phyloP scores from a whole-genome alignment of 2,113 vertebrate species.

The Leptodactylus fuscus region DNA sequence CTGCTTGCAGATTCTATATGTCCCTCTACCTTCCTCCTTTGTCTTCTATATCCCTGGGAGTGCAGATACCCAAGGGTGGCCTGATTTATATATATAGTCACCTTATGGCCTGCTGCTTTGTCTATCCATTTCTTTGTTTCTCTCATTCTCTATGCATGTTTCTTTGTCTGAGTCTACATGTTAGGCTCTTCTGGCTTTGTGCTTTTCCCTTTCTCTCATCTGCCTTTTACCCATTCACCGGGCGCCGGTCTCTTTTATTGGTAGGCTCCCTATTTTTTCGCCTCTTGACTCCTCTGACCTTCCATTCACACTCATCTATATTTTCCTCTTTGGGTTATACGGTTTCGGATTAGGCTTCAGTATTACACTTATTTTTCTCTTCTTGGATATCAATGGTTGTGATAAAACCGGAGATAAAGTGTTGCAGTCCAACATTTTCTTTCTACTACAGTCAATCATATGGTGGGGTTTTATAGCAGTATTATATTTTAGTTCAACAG shows the following conservation, averaged over 20 bases:
- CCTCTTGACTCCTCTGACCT: constrained; percentile 55
- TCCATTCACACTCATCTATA: constrained; percentile 13
- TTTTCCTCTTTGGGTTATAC: constrained; percentile 22
- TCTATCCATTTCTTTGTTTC: constrained; percentile 55
- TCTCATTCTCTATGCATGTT: constrained; percentile 50
- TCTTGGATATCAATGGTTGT: background rate
- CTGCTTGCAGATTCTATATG: background rate
- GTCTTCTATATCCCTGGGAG: background rate
- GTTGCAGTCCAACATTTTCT: background rate
- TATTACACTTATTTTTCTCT: background rate
- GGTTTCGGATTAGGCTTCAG: background rate
- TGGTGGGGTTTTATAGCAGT: background rate
- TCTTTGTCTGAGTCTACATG: constrained; percentile 58
- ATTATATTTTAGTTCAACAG: constrained; percentile 11
- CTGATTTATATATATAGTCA: constrained; percentile 38
- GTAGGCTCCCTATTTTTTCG: background rate
- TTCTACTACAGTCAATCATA: background rate
- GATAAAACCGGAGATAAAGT: background rate
- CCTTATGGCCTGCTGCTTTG: constrained; percentile 47
- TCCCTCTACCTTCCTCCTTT: background rate
- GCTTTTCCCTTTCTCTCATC: constrained; percentile 40
- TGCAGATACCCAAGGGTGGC: background rate
- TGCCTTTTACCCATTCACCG: constrained; percentile 42
- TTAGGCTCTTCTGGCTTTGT: constrained; percentile 37
- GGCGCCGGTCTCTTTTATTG: constrained; percentile 5